These are phyloP conservation scores for Cryptoprocta ferox DNA, from an alignment of 2,797 vertebrate species.

Conservation along the genomic window DNA sequence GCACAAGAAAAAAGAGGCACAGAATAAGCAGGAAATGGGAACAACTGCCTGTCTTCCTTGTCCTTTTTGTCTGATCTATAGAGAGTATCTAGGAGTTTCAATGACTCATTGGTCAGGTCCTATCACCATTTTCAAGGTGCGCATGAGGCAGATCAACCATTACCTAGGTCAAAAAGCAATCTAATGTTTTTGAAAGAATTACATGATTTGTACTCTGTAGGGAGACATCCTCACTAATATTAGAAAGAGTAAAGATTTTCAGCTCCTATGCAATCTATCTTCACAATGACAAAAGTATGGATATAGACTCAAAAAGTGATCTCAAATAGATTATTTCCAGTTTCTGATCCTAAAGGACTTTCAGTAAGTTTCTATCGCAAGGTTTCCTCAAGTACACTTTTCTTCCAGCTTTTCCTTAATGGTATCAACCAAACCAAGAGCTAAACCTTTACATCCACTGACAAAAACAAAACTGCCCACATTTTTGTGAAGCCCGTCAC, in stretches of 20 bases:
- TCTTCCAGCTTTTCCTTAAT: not conserved
- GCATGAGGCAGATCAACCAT: not conserved
- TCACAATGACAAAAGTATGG: conserved; percentile 32
- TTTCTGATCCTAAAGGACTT: conserved; percentile 9
- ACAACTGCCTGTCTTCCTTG: not conserved
- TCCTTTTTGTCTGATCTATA: not conserved
- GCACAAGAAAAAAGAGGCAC: not conserved
- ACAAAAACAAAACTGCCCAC: not conserved
- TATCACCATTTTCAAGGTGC: not conserved
- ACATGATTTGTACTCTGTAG: not conserved
- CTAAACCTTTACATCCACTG: not conserved
- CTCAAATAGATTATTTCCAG: not conserved
- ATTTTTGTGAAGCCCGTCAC: not conserved
- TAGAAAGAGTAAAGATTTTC: not conserved
- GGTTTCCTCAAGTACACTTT: not conserved
- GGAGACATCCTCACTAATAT: not conserved
- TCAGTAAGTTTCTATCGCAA: not conserved
- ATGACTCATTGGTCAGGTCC: not conserved
- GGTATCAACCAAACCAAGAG: not conserved
- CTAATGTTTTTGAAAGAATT: not conserved
- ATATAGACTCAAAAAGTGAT: not conserved
- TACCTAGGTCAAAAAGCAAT: not conserved
- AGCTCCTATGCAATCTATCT: not conserved
- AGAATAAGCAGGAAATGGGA: not conserved
- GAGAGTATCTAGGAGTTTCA: not conserved